Evolutionary conservation across 2,888 invertebrate genomes (phyloP), one percentile per base, ranked within the genome.

Genomic region (Aradus depressus): DNA sequence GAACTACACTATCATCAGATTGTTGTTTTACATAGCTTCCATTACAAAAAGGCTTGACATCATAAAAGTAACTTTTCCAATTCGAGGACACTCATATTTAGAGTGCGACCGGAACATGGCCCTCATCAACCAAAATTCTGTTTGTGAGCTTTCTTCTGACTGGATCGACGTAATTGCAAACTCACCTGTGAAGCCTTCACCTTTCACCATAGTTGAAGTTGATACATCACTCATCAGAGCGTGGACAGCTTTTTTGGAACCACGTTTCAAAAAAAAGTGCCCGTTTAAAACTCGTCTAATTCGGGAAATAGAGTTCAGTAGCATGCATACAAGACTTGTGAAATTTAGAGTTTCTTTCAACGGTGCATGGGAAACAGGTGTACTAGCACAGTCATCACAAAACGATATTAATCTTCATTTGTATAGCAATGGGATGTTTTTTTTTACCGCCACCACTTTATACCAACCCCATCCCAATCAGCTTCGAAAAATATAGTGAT

Each of bases 1-100:
- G 26, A 50, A 50, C 12, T 34, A 23, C 35, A 43, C 43, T 2
- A 25, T 50, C 4, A 22, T 50, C 16, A 21, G 50, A 6, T 43
- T 22, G 5, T 5, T 50, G 6, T 35, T 41, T 25, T 41, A 49
- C 21, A 3, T 50, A 2, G 35, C 22, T 14, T 18, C 16, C 28
- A 4, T 28, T 3, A 21, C 14, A 34, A 34, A 34, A 42, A 19
- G 42, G 3, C 26, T 42, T 8, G 42, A 42, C 4, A 25, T 23
- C 22, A 42, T 42, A n/a, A 42, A 18, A 21, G 42, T 42, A 8
- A 42, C 42, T 18, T 42, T 21, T 23, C 42, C 42, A n/a, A n/a
- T n/a, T n/a, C n/a, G n/a, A n/a, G n/a, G n/a, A n/a, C n/a, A n/a
- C n/a, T n/a, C n/a, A n/a, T n/a, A n/a, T n/a, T n/a, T n/a, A n/a